Evolutionary conservation across 2,113 vertebrate genomes (phyloP), one percentile per base, ranked within the genome.

Genomic region (Kryptolebias marmoratus): DNA sequence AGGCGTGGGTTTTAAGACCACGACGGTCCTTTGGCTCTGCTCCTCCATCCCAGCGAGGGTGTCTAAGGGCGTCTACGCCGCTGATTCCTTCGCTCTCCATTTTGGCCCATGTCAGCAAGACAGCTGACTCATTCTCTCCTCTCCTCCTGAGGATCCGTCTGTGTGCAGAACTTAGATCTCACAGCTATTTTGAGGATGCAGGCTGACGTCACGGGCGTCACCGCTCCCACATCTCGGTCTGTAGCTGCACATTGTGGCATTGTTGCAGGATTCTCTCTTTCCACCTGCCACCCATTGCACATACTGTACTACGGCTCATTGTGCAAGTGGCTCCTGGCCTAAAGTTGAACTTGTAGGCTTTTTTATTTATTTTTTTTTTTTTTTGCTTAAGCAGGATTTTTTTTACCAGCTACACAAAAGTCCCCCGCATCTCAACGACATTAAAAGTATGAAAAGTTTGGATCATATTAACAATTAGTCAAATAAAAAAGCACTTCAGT

Each of bases 111-210:
- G 80, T 84, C 53, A 55, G 74, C 69, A 68, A 65, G 73, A 80
- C 79, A 58, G 87, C 87, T 91, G 90, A 91, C 82, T 92, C 91
- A 91, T 76, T 79, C 84, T 68, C 84, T 87, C 80, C 80, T 82
- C 81, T 82, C 79, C 83, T 80, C 81, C 84, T 6, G 74, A 83
- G 74, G 49, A 50, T 77, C 73, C 62, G 89, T 89, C 87, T 91
- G 90, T 75, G 79, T 45, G 73, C 70, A 74, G 70, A 90, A 48
- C 82, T 77, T 83, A 91, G 80, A 86, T 90, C 85, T 80, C 79
- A 56, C 78, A 30, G 73, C 86, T 91, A 91, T 92, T 91, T 91
- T 87, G 79, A 88, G 84, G 81, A 85, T 56, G 80, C 76, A 58
- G 73, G 72, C 79, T 81, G 79, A 80, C 73, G 75, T 90, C 90